Evolutionary conservation across 2,888 invertebrate genomes (phyloP), one percentile per base, ranked within the genome.

Genomic region (Drosophila niveifrons): DNA sequence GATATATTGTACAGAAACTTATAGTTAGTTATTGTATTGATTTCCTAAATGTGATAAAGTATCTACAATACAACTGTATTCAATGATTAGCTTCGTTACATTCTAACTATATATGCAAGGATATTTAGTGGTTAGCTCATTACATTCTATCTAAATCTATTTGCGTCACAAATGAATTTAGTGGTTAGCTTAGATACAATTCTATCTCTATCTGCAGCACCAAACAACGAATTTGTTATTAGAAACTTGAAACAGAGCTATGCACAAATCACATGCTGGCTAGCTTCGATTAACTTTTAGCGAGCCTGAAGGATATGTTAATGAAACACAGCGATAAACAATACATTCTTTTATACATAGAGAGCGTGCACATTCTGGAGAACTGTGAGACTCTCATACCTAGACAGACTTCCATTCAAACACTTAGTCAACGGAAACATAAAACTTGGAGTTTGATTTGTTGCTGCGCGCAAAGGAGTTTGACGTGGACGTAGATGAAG

Each of bases 381-480:
- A 58, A 46, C 52, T 39, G 4, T 17, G 18, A 8, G 44, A 36
- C 36, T 18, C 13, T 36, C 77, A 57, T 72, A 80, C 77, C 63
- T 64, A 75, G 63, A 53, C 41, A 36, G 44, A 56, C 41, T 57
- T 87, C 70, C 55, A n/a, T 31, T 55, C 18, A 23, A 23, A n/a
- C 29, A 89, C 76, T 36, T 91, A 91, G 72, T 92, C 91, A 88
- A 91, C 91, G 75, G 91, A 92, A 77, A 92, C 92, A 82, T 92
- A 92, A 84, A 92, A 92, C 79, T 90, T 92, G 28, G 92, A 92
- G 89, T 92, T 92, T 39, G 92, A 91, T 88, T 92, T 92, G 81
- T 80, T 89, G 80, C 83, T 89, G 79, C 91, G 91, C 67, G 90
- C 80, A 88, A 90, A 89, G 72, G 43, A 28, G 28, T 10, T 18